Percentiles rank a stretch among this genome's conserved stretches.
Evolutionary conservation across 2,113 vertebrate genomes (phyloP).

Genomic region (Malurus elegans): DNA sequence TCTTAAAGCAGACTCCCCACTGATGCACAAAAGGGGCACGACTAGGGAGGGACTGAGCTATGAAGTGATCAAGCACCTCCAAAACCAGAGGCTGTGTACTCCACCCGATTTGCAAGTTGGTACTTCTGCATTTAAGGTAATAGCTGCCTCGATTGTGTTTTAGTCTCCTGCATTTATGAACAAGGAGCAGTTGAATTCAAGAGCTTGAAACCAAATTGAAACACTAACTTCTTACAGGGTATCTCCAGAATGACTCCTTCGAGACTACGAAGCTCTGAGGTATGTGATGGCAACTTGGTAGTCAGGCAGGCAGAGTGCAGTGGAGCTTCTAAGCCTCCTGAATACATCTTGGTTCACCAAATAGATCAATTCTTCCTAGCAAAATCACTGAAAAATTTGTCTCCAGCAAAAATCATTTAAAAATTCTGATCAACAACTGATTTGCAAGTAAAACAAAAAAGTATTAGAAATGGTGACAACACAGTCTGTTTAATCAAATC

Average conservation of each 20-base stretch:
- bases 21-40: background rate
- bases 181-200: background rate
- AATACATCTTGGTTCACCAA: background rate
- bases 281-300: conserved; percentile 8
- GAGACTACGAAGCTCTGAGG: conserved; percentile 41
- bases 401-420: background rate
- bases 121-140: conserved; percentile 5
- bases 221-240: background rate
- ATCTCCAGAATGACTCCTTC: background rate
- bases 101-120: background rate
- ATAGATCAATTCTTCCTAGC: background rate
- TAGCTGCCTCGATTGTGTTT: conserved; percentile 56
- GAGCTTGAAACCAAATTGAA: background rate
- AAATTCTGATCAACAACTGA: background rate
- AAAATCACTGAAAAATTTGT: conserved; percentile 2
- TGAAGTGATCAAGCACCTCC: background rate
- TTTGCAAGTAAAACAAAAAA: background rate
- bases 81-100: background rate
- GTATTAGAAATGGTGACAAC: conserved; percentile 10
- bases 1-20: background rate
- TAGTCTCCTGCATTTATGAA: background rate
- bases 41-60: background rate
- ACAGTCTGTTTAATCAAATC: conserved; percentile 33
- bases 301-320: background rate
- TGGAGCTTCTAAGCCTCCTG: background rate